Percentiles rank a stretch among this genome's conserved stretches.
Evolutionary conservation across 2,888 invertebrate genomes (phyloP).

Genomic region (Syrphus vitripennis): DNA sequence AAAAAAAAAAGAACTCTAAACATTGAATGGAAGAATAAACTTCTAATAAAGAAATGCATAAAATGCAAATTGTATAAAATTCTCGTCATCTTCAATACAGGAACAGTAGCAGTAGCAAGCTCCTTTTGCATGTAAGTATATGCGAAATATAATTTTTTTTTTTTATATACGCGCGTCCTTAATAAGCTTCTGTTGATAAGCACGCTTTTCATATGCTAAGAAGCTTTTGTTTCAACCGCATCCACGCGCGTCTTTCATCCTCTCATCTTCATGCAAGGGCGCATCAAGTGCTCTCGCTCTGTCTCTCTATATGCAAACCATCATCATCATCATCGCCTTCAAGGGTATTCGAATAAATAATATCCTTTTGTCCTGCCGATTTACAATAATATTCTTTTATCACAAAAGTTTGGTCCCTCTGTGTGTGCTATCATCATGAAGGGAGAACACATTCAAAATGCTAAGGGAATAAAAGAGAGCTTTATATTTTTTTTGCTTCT

Average conservation of each 20-base stretch:
- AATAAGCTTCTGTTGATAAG: conserved; percentile 61
- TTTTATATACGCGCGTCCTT: conserved; percentile 21
- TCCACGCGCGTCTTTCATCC: not conserved
- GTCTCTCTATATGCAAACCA: conserved; percentile 49
- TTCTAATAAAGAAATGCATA: conserved; percentile 52
- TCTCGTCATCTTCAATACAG: not conserved
- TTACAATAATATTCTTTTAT: conserved; percentile 64
- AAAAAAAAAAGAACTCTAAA: not conserved
- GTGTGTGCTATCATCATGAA: not conserved
- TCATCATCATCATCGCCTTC: conserved; percentile 59
- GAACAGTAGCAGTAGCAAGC: not conserved
- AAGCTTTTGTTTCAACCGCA: conserved; percentile 14
- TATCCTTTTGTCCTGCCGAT: conserved; percentile 68
- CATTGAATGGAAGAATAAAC: conserved; percentile 23
- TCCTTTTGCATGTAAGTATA: conserved; percentile 14
- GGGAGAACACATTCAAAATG: not conserved
- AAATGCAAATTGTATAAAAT: conserved; percentile 54
- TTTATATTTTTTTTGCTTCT: not conserved
- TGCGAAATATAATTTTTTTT: too few species aligned
- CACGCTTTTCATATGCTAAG: conserved; percentile 34
- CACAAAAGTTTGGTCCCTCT: conserved; percentile 19
- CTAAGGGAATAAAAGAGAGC: not conserved
- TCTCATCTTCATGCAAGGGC: conserved; percentile 6
- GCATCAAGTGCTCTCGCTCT: conserved; percentile 53
- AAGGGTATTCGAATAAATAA: conserved; percentile 65